These are phyloP conservation scores for Dipodomys merriami DNA, from an alignment of 2,113 vertebrate species.

Conservation along the genomic window DNA sequence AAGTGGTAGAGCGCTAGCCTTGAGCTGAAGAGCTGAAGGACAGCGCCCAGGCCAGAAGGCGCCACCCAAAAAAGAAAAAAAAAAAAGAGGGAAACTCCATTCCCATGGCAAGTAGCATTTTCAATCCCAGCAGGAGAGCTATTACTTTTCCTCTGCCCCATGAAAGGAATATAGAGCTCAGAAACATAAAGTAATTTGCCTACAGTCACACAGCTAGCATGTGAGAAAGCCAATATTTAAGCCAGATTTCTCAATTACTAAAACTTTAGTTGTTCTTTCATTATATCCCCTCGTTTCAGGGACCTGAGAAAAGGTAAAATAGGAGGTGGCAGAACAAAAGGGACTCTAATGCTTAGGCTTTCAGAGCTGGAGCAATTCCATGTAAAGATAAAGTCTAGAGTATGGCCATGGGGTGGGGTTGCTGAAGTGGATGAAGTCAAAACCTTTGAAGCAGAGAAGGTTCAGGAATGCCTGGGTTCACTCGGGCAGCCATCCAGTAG, in stretches of 20 bases:
- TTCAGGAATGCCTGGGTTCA: not conserved
- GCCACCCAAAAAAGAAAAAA: too few relatives aligned
- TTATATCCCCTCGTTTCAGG: not conserved
- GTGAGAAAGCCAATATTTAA: not conserved
- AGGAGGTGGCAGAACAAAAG: not conserved
- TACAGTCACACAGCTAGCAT: not conserved
- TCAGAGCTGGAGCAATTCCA: not conserved
- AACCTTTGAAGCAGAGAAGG: not conserved
- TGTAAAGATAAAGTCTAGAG: not conserved
- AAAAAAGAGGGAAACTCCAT: not conserved
- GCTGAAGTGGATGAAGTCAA: not conserved
- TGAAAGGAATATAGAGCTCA: not conserved
- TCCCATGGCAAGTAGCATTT: not conserved
- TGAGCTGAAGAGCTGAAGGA: too few relatives aligned
- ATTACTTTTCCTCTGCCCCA: not conserved
- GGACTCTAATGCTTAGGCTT: not conserved
- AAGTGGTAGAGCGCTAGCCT: too few relatives aligned
- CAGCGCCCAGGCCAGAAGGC: too few relatives aligned
- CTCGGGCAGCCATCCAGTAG: too few relatives aligned
- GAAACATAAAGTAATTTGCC: not conserved
- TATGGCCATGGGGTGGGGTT: not conserved
- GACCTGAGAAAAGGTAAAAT: constrained; percentile 20
- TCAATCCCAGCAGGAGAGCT: not conserved
- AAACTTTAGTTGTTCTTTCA: not conserved
- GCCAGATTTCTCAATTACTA: not conserved